Percentiles rank a stretch among this genome's conserved stretches.
Evolutionary conservation across 2,888 invertebrate genomes (phyloP).

Genomic region (Mimachlamys varia): DNA sequence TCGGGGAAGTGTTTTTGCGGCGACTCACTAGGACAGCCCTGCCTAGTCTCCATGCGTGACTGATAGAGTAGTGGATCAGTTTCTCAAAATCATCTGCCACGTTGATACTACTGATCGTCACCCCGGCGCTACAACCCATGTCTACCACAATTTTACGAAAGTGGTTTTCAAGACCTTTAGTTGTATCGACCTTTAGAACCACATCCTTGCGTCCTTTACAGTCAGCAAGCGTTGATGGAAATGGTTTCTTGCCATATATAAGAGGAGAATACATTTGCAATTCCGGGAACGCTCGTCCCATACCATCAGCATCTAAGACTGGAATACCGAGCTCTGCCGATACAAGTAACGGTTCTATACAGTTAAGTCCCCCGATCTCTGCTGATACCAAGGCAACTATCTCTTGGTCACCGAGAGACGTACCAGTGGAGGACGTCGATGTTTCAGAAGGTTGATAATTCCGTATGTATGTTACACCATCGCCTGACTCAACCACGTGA

Average conservation of each 20-base stretch:
- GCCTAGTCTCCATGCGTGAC: slow-evolving; percentile 76
- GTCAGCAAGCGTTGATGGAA: slow-evolving; percentile 69
- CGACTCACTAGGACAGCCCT: slow-evolving; percentile 70
- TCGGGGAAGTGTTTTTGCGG: slow-evolving; percentile 61
- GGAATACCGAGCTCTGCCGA: slow-evolving; percentile 71
- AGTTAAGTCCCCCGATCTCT: slow-evolving; percentile 77
- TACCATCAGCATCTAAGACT: slow-evolving; percentile 75
- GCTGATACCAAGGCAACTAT: slow-evolving; percentile 69
- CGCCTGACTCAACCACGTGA: slow-evolving; percentile 57
- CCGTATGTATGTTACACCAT: slow-evolving; percentile 63
- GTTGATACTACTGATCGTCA: slow-evolving; percentile 60
- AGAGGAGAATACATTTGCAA: slow-evolving; percentile 73
- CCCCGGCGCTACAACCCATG: slow-evolving; percentile 72
- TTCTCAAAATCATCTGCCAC: slow-evolving; percentile 60
- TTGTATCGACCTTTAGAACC: slow-evolving; percentile 61
- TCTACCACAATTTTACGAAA: slow-evolving; percentile 70
- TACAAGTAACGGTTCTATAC: slow-evolving; percentile 72
- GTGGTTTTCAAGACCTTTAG: slow-evolving; percentile 72
- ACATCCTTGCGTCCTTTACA: slow-evolving; percentile 69
- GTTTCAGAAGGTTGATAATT: slow-evolving; percentile 56
- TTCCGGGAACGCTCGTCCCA: slow-evolving; percentile 79
- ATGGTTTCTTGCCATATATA: slow-evolving; percentile 68
- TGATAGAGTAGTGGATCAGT: slow-evolving; percentile 65
- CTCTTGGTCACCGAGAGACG: slow-evolving; percentile 46
- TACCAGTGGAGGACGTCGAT: neutral